Conservation (phyloP, 1,140 invertebrate genomes). For the Odontomachus brunneus region DNA sequence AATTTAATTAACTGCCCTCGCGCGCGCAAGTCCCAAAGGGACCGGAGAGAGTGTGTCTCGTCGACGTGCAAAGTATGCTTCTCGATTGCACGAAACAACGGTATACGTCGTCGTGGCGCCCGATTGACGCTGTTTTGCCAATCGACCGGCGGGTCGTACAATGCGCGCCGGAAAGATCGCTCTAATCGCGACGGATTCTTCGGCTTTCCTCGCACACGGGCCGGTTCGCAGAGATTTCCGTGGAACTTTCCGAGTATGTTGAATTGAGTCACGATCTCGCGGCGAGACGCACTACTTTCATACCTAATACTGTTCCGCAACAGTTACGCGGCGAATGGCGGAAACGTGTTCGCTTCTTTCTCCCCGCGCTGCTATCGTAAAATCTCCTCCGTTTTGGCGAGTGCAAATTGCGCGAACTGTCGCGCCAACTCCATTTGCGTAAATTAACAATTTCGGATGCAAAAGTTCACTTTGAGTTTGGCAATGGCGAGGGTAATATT, state of each 20-base stretch:
- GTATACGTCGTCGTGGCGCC: background rate
- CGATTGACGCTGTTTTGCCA: constrained; percentile 1
- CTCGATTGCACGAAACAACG: constrained; percentile 20
- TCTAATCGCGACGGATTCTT: no score
- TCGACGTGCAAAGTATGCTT: constrained; percentile 1
- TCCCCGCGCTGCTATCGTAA: background rate
- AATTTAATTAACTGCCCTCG: constrained; percentile 69
- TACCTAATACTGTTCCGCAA: no score
- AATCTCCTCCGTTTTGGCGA: background rate
- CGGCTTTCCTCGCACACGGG: no score
- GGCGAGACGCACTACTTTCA: no score
- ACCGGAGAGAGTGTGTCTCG: background rate
- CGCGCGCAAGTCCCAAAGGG: constrained; percentile 26
- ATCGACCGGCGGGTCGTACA: background rate
- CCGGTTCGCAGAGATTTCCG: no score
- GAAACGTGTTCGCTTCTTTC: no score
- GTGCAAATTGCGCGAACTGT: background rate
- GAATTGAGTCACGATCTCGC: no score
- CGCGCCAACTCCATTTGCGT: background rate
- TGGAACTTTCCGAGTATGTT: no score
- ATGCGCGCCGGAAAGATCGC: no score
- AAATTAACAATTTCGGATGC: background rate
- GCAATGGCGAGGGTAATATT: background rate
- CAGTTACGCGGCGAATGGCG: no score
- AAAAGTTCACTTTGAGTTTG: background rate